A percentile compares a stretch with the other conserved stretches of the same genome.
Evolutionary conservation across 2,888 invertebrate species (phyloP).

Genomic region (Folsomia manolachei): DNA sequence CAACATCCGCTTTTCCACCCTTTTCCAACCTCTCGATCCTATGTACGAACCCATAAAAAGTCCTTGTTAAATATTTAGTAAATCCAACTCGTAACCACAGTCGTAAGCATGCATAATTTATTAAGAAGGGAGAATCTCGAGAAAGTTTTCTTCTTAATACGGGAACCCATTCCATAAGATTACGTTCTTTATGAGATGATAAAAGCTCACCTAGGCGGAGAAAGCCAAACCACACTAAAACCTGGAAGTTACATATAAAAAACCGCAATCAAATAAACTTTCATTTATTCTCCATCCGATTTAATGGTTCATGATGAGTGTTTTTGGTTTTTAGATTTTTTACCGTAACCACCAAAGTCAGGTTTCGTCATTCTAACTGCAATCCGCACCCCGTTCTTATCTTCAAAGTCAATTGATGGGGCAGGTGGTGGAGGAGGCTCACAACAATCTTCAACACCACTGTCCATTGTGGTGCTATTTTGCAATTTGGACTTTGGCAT

Average conservation of each 20-base stretch:
- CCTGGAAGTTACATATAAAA: constrained; percentile 11
- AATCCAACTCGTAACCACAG: constrained; percentile 44
- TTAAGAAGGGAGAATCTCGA: constrained; percentile 24
- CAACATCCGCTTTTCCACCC: constrained; percentile 46
- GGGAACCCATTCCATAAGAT: background rate
- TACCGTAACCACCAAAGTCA: constrained; percentile 40
- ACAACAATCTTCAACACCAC: constrained; percentile 49
- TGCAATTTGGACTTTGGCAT: constrained; percentile 36
- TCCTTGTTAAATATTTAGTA: constrained; percentile 43
- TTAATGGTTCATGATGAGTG: no score
- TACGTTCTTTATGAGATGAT: constrained; percentile 15
- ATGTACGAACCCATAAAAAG: constrained; percentile 18
- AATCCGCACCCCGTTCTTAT: constrained; percentile 39
- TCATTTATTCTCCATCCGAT: background rate
- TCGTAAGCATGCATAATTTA: constrained; percentile 41
- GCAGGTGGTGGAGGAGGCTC: constrained; percentile 30
- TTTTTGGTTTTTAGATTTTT: background rate
- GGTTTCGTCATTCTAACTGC: constrained; percentile 41
- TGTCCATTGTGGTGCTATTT: constrained; percentile 49
- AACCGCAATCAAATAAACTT: background rate
- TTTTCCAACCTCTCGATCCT: constrained; percentile 50
- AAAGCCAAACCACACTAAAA: constrained; percentile 48
- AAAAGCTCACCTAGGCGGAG: constrained; percentile 45
- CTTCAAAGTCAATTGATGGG: constrained; percentile 43
- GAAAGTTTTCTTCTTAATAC: constrained; percentile 2